Base-by-base conservation (phyloP, 2,113 vertebrate genomes). In the Hyla sarda region DNA sequence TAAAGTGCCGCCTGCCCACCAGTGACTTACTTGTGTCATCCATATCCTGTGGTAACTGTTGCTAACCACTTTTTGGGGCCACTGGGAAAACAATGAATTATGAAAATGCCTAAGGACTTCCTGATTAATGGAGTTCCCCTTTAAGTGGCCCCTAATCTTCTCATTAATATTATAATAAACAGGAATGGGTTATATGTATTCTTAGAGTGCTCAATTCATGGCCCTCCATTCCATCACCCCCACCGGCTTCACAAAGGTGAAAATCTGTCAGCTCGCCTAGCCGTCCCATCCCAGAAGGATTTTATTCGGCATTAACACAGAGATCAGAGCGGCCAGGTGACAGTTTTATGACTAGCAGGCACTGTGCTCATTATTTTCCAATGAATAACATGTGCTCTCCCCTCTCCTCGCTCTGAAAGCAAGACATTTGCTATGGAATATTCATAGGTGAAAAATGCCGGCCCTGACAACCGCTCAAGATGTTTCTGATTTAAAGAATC, bases 301-400 rank as follows among this genome's bases (percentile, higher is more conserved):
- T 69, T 50, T 81, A 81, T 87, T 74, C 54, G 19, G 85, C 69
- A 62, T 82, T 87, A 87, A 87, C 78, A 80, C 85, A 87, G 85
- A 87, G 85, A 87, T 82, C 85, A 87, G 77, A 87, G 85, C 34
- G 3, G 17, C 34, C 21, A 52, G 79, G 77, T 82, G 85, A 87
- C 69, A 74, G 85, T 58, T 87, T 87, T 87, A 87, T 58, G 85
- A 71, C 77, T 87, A 28, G 58, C 50, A 74, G 78, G 78, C 78
- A 32, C 77, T 30, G 84, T 21, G 65, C 84, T 81, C 77, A 81
- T 87, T 87, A 87, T 87, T 86, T 87, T 72, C 54, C 85, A 87
- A 87, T 87, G 77, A 87, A 82, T 87, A 79, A 79, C 77, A 87
- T 87, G 78, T 87, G 85, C 77, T 60, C 58, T 48, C 85, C 45